phyloP scores from a whole-genome alignment of 2,888 invertebrate species.

The Drosophila antonietae region DNA sequence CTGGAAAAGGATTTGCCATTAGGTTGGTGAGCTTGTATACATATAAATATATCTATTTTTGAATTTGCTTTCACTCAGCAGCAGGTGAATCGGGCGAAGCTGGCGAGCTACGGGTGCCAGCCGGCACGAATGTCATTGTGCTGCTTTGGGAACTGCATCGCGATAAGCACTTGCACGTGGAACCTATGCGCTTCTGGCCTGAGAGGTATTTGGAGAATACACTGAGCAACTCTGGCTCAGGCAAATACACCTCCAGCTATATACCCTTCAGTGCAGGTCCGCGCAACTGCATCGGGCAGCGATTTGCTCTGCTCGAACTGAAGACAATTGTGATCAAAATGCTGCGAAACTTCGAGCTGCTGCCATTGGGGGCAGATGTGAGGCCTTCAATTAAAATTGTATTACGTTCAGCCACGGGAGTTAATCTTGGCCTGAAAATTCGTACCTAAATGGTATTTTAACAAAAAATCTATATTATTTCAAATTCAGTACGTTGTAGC shows the following conservation, averaged over 20 bases:
- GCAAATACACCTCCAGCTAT: slow-evolving; percentile 63
- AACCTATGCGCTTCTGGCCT: slow-evolving; percentile 79
- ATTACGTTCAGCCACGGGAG: slow-evolving; percentile 79
- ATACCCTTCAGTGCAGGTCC: slow-evolving; percentile 85
- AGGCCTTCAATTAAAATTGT: slow-evolving; percentile 80
- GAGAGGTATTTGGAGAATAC: slow-evolving; percentile 85
- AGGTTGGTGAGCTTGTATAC: slow-evolving; percentile 82
- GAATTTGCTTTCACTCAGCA: neutral
- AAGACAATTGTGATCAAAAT: slow-evolving; percentile 79
- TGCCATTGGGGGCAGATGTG: slow-evolving; percentile 76
- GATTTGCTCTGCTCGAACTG: slow-evolving; percentile 80
- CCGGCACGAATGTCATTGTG: slow-evolving; percentile 77
- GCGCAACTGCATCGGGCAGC: slow-evolving; percentile 85
- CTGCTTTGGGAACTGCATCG: slow-evolving; percentile 79
- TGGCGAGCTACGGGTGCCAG: slow-evolving; percentile 67
- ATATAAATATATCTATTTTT: neutral
- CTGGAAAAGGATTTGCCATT: slow-evolving; percentile 86
- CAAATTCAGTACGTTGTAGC: neutral
- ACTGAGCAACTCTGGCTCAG: slow-evolving; percentile 10
- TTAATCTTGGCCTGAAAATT: slow-evolving; percentile 75
- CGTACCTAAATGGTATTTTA: slow-evolving; percentile 16
- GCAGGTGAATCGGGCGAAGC: slow-evolving; percentile 17
- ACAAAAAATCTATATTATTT: neutral
- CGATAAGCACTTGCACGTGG: slow-evolving; percentile 71
- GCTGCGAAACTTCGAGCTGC: slow-evolving; percentile 74